Evolutionary conservation across 2,797 vertebrate genomes (phyloP), one percentile per base, ranked within the genome.

Genomic region (Typhlichthys eigenmanni): DNA sequence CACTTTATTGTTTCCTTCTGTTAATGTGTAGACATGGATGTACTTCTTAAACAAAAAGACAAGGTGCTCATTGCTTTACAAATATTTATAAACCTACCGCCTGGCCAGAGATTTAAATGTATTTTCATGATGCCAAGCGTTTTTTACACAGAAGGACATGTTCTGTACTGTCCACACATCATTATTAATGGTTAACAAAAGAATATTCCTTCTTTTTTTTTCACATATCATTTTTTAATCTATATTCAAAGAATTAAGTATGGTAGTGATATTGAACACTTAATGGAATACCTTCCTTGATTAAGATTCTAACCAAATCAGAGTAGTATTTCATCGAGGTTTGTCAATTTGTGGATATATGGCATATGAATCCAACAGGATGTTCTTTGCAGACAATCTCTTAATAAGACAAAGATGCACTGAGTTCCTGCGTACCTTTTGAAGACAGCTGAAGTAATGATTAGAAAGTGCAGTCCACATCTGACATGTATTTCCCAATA

Each of bases 401-500:
- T 71, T 85, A 84, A 84, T 75, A 50, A 72, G 67, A 84, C 60
- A 83, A 85, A 80, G 78, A 73, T 88, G 84, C 52, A 79, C 66
- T 66, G 53, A 66, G 73, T 66, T 74, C 81, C 52, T 50, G 3
- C 51, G 46, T 70, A 38, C 32, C 69, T 80, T 89, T 87, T 87
- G 80, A 86, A 90, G 75, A 82, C 74, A 75, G 76, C 76, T 86
- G 73, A 81, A 85, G 79, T 80, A 79, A 89, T 84, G 81, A 87
- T 88, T 87, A 87, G 82, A 88, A 80, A 87, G 75, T 69, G 67
- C 66, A 73, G 83, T 87, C 81, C 78, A 92, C 92, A 92, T 91
- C 88, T 93, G 91, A 91, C 72, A 90, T 83, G 72, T 68, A 89
- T 91, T 91, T 90, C 73, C 82, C 76, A 81, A 84, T 89, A 80